A percentile compares a stretch with the other conserved stretches of the same genome.
phyloP scores from a whole-genome alignment of 2,113 vertebrate species.

The Empidonax traillii region DNA sequence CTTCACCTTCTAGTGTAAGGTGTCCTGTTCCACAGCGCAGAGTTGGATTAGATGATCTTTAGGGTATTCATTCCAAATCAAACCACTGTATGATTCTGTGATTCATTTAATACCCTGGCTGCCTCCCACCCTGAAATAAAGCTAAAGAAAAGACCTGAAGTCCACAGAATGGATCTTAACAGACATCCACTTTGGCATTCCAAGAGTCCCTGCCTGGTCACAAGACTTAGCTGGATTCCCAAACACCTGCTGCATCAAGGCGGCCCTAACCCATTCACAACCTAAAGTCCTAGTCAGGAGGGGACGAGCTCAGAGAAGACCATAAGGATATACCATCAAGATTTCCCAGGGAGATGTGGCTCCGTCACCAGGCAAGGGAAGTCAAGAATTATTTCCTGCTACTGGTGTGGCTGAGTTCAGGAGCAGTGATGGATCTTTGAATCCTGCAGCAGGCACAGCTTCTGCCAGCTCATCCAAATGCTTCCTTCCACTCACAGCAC shows the following conservation, averaged over 20 bases:
- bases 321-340: neutral
- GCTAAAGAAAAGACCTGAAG: neutral
- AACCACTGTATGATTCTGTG: neutral
- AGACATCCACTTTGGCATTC: neutral
- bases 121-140: neutral
- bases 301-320: neutral
- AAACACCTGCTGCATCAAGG: neutral
- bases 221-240: neutral
- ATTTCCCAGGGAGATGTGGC: neutral
- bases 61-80: neutral
- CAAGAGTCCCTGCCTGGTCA: neutral
- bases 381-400: neutral
- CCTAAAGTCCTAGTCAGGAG: neutral
- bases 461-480: constrained; percentile 52
- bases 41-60: neutral
- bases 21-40: too few species aligned
- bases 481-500: constrained; percentile 41
- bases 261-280: neutral
- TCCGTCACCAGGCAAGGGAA: neutral
- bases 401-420: neutral
- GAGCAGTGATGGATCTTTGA: neutral
- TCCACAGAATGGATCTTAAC: neutral
- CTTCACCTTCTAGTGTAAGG: neutral
- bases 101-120: neutral
- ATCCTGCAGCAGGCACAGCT: neutral